Evolutionary conservation across 2,797 vertebrate genomes (phyloP).

Genomic region (Odontamblyopus lacepedii): DNA sequence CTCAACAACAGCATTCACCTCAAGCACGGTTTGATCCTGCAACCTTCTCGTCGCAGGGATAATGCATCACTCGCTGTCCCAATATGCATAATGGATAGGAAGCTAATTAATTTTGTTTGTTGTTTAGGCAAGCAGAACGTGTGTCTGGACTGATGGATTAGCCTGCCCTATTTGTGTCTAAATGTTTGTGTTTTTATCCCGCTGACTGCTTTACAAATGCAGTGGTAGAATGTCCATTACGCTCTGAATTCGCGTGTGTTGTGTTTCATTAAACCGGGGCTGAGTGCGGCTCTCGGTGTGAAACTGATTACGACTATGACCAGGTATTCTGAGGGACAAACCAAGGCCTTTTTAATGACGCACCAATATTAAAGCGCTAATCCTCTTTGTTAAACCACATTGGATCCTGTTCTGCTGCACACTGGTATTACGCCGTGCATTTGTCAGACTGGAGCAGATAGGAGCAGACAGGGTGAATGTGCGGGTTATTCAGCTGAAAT

Average conservation of each 20-base stretch:
- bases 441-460: not conserved
- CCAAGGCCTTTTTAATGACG: slow-evolving; percentile 2
- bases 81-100: slow-evolving; percentile 8
- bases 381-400: not conserved
- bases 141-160: slow-evolving; percentile 7
- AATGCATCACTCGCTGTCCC: not conserved
- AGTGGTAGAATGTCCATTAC: slow-evolving; percentile 12
- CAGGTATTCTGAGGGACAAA: slow-evolving; percentile 31
- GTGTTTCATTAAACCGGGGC: slow-evolving; percentile 20
- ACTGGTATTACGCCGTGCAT: not conserved
- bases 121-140: slow-evolving; percentile 12
- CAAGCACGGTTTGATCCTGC: not conserved
- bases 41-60: not conserved
- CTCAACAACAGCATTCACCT: not conserved
- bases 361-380: not conserved
- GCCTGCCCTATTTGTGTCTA: slow-evolving; percentile 3
- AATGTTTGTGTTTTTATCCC: slow-evolving; percentile 23
- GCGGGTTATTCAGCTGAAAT: not conserved
- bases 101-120: slow-evolving; percentile 20
- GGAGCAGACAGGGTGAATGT: not conserved
- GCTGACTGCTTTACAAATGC: slow-evolving; percentile 18
- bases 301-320: slow-evolving; percentile 21
- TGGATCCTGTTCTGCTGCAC: not conserved
- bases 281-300: slow-evolving; percentile 15
- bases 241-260: slow-evolving; percentile 16